Percentiles rank a stretch among this genome's conserved stretches.
phyloP scores from a whole-genome alignment of 2,113 vertebrate genomes.

The Bettongia penicillata region DNA sequence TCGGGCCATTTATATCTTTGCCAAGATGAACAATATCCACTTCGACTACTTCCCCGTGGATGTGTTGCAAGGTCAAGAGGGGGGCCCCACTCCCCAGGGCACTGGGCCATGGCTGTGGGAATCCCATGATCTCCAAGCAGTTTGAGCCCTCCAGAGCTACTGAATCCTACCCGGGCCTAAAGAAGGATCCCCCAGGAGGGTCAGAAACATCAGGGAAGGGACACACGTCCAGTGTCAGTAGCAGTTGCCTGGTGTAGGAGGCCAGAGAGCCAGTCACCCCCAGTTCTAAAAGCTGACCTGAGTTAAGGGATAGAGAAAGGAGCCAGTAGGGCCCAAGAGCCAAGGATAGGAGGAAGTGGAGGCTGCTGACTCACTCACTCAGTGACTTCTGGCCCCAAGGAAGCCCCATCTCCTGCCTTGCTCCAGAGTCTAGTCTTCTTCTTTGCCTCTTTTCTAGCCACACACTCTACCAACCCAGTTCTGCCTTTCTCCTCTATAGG shows the following conservation, averaged over 20 bases:
- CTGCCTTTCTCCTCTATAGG: neutral
- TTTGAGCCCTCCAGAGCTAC: neutral
- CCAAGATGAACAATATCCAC: conserved; percentile 83
- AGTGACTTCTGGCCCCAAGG: too few species aligned
- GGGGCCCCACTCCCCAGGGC: neutral
- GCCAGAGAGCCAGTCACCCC: neutral
- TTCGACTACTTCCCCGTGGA: conserved; percentile 84
- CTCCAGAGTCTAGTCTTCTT: neutral
- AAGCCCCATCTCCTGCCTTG: too few species aligned
- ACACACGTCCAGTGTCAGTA: too few species aligned
- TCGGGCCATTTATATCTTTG: neutral
- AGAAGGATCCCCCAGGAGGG: neutral
- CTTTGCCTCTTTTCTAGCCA: too few species aligned
- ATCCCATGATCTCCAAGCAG: neutral
- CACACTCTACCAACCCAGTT: too few species aligned
- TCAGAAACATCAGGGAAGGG: neutral
- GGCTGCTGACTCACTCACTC: neutral
- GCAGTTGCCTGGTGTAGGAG: too few species aligned
- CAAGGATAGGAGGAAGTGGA: too few species aligned
- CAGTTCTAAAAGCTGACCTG: neutral
- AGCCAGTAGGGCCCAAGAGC: neutral
- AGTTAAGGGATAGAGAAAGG: neutral
- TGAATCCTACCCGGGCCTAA: too few species aligned
- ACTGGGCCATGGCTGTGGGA: neutral
- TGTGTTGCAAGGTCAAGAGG: conserved; percentile 83